Percentiles rank a stretch among this genome's conserved stretches.
phyloP scores from a whole-genome alignment of 2,888 invertebrate genomes.

The Amorpha juglandis region DNA sequence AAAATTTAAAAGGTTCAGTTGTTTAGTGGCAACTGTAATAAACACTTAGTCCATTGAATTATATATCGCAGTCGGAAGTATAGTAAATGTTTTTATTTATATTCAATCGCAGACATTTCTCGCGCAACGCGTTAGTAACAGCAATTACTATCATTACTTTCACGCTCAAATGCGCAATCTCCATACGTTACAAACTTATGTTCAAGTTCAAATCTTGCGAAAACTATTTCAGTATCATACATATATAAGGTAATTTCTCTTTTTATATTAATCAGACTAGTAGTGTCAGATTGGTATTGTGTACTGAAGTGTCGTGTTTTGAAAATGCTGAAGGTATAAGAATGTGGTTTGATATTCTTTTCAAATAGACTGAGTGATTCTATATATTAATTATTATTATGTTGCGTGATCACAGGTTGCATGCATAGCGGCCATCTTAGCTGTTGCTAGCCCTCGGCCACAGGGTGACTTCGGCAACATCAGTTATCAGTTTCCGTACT shows the following conservation, averaged over 20 bases:
- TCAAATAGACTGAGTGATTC: background rate
- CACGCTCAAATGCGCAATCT: conserved; percentile 35
- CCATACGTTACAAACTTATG: conserved; percentile 35
- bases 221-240: conserved; percentile 42
- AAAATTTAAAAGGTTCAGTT: background rate
- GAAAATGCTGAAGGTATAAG: conserved; percentile 27
- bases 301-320: conserved; percentile 18
- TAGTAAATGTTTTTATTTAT: conserved; percentile 8
- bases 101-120: conserved; percentile 9
- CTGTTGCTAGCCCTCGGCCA: conserved; percentile 36
- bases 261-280: conserved; percentile 38
- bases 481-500: conserved; percentile 49
- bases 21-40: background rate
- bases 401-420: conserved; percentile 36
- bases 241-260: conserved; percentile 41
- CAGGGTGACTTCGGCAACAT: conserved; percentile 31
- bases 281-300: conserved; percentile 23
- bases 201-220: conserved; percentile 47
- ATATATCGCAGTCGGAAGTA: background rate
- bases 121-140: conserved; percentile 24
- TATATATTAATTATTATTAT: background rate
- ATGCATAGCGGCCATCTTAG: conserved; percentile 38
- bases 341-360: background rate
- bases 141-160: conserved; percentile 32
- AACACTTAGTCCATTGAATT: background rate